phyloP scores from a whole-genome alignment of 30 jellyfish, hydroid and myxozoan genomes.

The Morbakka virulenta region DNA sequence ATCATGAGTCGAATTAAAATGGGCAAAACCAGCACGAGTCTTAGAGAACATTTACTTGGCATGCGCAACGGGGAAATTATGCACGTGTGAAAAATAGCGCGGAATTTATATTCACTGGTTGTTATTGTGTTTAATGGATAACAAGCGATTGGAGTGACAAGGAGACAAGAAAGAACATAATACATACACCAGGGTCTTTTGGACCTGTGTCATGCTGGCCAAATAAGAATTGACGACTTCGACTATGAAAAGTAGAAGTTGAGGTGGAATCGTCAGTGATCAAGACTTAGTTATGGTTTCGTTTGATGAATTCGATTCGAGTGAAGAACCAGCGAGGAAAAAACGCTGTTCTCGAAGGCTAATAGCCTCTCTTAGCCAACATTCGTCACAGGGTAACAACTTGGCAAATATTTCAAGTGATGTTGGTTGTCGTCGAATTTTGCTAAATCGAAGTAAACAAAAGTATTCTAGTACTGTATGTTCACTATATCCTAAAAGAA shows the following conservation, averaged over 20 bases:
- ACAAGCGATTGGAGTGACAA: neutral
- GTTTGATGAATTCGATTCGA: neutral
- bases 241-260: neutral
- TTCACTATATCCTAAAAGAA: neutral
- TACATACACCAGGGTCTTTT: neutral
- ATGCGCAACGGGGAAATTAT: conserved; percentile 83
- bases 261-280: neutral
- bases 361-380: neutral
- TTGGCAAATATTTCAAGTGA: neutral
- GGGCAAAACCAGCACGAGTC: neutral
- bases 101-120: conserved; percentile 67
- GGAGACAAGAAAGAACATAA: neutral
- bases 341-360: neutral
- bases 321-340: neutral
- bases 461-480: too few relatives aligned
- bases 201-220: neutral
- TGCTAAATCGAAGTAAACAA: neutral
- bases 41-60: conserved; percentile 29
- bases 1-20: too few relatives aligned
- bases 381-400: neutral
- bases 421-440: neutral
- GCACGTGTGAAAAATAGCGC: conserved; percentile 96
- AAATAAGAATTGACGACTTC: neutral
- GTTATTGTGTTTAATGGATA: neutral
- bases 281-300: neutral